Percentiles rank a stretch among this genome's conserved stretches.
phyloP scores from a whole-genome alignment of 1,140 invertebrate genomes.

The Cecropterus lyciades region DNA sequence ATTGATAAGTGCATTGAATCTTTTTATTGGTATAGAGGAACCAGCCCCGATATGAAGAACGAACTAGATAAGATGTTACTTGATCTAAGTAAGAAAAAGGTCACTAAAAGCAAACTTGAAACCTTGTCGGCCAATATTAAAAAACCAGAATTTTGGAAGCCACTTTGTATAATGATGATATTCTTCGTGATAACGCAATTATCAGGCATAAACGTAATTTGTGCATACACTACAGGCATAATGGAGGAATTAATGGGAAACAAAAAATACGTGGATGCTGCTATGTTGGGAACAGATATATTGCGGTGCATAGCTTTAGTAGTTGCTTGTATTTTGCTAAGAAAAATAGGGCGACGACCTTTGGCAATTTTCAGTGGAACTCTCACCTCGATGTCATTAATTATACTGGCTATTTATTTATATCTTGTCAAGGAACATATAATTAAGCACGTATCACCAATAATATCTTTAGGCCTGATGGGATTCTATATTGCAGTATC shows the following conservation, averaged over 20 bases:
- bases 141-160: constrained; percentile 85
- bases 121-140: constrained; percentile 66
- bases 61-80: constrained; percentile 82
- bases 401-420: constrained; percentile 76
- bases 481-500: constrained; percentile 74
- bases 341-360: constrained; percentile 84
- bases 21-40: constrained; percentile 84
- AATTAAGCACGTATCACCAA: constrained; percentile 60
- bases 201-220: constrained; percentile 88
- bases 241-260: constrained; percentile 83
- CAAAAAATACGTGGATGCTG: constrained; percentile 83
- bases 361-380: constrained; percentile 85
- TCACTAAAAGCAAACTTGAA: constrained; percentile 59
- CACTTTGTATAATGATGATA: constrained; percentile 84
- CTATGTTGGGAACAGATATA: constrained; percentile 88
- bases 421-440: constrained; percentile 63
- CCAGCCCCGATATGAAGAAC: constrained; percentile 66
- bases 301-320: constrained; percentile 86
- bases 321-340: constrained; percentile 85
- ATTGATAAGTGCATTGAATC: constrained; percentile 80
- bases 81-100: constrained; percentile 65
- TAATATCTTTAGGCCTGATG: constrained; percentile 69
- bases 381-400: constrained; percentile 83
- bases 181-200: constrained; percentile 87
- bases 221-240: constrained; percentile 89